A percentile compares a stretch with the other conserved stretches of the same genome.
Conservation (phyloP, 2,888 invertebrate species). For the Idaea biselata region DNA sequence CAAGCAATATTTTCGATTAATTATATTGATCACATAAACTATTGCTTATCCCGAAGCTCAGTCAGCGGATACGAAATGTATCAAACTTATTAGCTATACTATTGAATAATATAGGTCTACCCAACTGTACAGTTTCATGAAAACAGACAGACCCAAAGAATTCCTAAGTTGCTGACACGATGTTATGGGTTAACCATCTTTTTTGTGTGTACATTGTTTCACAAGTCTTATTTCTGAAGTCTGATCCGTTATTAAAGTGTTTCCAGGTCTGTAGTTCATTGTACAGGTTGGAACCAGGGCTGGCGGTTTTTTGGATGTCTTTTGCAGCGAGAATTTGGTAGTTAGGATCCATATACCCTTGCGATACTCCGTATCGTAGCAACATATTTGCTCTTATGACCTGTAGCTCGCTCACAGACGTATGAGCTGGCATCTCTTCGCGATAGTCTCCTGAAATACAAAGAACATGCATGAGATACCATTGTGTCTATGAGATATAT, state of each 20-base stretch:
- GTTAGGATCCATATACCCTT: slow-evolving; percentile 47
- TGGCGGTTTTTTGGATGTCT: slow-evolving; percentile 45
- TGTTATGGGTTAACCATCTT: not conserved
- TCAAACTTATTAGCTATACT: too few species aligned
- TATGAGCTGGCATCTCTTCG: slow-evolving; percentile 38
- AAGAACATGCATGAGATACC: not conserved
- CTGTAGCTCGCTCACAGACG: slow-evolving; percentile 49
- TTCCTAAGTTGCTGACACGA: not conserved
- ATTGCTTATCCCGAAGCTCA: too few species aligned
- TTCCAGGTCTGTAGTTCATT: slow-evolving; percentile 45
- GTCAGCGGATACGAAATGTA: too few species aligned
- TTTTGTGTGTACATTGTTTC: slow-evolving; percentile 35
- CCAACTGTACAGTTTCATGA: too few species aligned
- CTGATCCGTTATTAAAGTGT: slow-evolving; percentile 44
- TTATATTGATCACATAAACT: too few species aligned
- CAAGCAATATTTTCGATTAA: too few species aligned
- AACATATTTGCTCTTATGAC: slow-evolving; percentile 45
- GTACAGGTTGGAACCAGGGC: slow-evolving; percentile 60
- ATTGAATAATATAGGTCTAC: too few species aligned
- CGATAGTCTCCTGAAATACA: slow-evolving; percentile 62
- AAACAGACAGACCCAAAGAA: not conserved
- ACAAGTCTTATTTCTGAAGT: slow-evolving; percentile 45
- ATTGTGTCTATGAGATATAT: too few species aligned
- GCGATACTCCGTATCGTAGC: slow-evolving; percentile 48
- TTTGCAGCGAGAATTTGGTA: slow-evolving; percentile 55